Evolutionary conservation across 2,888 invertebrate species (phyloP), one percentile per base, ranked within the genome.

Genomic region (Parnassius mnemosyne): DNA sequence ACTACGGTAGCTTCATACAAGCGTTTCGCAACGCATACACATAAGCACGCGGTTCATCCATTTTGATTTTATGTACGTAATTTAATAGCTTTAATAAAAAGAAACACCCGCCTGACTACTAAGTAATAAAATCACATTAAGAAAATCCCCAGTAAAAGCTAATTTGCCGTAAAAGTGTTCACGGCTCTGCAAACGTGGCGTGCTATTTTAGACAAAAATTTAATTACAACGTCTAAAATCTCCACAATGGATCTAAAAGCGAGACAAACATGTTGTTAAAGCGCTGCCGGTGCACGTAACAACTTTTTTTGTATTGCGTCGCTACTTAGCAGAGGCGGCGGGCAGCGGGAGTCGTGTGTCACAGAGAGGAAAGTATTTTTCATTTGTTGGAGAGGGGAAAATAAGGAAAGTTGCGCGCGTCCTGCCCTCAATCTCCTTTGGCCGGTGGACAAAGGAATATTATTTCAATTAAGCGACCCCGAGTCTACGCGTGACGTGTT

Each of bases 281-380:
- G 61, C 53, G 61, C 55, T 50, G 51, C 60, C 42, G 49, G 46
- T 53, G 60, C 53, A 41, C 42, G 49, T 46, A 13, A 52, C 34
- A 44, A 11, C 20, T 20, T 60, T 60, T n/a, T 61, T 74, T 70
- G 69, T 65, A 53, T 71, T 72, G 70, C 63, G 68, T 69, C 70
- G 69, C 74, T 77, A 79, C 77, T 83, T 77, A 81, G 75, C 67
- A 69, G 71, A 79, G 74, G 69, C 71, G 71, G 69, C 74, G 81
- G 80, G 69, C 81, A 74, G 77, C 76, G 76, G 74, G 78, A 79
- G 79, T 83, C 81, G 82, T 82, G 75, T 85, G 84, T 85, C 85
- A 83, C 83, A 86, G 80, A 85, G 82, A 80, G 82, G 79, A 82
- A 87, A 86, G 83, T 85, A 86, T 85, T 87, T 87, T 83, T 85